These are phyloP conservation scores for Cremastobaeus sp. DNA, from an alignment of 2,888 invertebrate genomes.

Conservation along the genomic window DNA sequence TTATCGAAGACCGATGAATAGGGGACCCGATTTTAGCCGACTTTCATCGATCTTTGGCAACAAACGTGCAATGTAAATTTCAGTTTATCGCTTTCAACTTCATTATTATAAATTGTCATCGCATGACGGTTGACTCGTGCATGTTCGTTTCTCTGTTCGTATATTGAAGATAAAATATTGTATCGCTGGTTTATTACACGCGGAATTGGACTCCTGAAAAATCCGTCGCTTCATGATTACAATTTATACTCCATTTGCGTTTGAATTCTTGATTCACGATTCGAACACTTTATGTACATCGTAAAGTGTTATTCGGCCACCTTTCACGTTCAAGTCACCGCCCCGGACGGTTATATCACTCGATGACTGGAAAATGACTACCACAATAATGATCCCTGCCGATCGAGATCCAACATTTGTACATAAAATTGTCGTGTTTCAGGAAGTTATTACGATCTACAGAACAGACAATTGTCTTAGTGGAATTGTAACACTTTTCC, in stretches of 20 bases:
- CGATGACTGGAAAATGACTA: slow-evolving; percentile 41
- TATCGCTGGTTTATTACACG: slow-evolving; percentile 28
- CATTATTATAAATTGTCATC: slow-evolving; percentile 36
- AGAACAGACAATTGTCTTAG: not conserved
- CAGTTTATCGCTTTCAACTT: slow-evolving; percentile 10
- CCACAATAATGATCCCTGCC: slow-evolving; percentile 12
- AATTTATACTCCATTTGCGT: slow-evolving; percentile 49
- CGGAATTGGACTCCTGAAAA: slow-evolving; percentile 29
- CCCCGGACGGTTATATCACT: slow-evolving; percentile 45
- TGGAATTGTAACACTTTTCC: not conserved
- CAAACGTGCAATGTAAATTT: slow-evolving; percentile 5
- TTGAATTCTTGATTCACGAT: slow-evolving; percentile 51
- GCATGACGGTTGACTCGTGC: slow-evolving; percentile 10
- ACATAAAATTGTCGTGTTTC: slow-evolving; percentile 26
- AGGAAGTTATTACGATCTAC: slow-evolving; percentile 27
- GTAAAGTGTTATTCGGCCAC: slow-evolving; percentile 55
- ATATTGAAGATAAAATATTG: slow-evolving; percentile 33
- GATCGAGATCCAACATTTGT: slow-evolving; percentile 27
- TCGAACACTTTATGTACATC: slow-evolving; percentile 46
- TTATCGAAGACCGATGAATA: no score
- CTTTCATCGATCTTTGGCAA: no score
- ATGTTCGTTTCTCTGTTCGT: slow-evolving; percentile 11
- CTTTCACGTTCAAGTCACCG: slow-evolving; percentile 46
- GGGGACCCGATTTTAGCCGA: no score
- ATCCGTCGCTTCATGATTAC: slow-evolving; percentile 33